These are phyloP conservation scores for Pachypanchax playfairii DNA, from an alignment of 2,113 vertebrate genomes.

Conservation along the genomic window DNA sequence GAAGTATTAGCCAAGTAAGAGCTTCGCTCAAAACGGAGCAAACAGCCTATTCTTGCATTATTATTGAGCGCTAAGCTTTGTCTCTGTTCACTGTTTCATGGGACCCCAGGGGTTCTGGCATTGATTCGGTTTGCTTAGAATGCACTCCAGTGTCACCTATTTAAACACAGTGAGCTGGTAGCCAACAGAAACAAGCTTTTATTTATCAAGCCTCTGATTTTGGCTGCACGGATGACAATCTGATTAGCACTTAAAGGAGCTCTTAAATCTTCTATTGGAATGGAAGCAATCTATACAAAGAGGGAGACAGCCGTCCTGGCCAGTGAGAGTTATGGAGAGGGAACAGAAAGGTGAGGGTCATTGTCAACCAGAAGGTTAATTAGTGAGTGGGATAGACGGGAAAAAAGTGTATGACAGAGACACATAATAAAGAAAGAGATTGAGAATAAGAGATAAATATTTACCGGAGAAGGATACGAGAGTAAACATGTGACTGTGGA, in stretches of 20 bases:
- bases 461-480: conserved; percentile 37
- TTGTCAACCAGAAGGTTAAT: conserved; percentile 63
- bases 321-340: conserved; percentile 54
- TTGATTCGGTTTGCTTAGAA: conserved; percentile 74
- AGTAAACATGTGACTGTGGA: conserved; percentile 22
- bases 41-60: conserved; percentile 66
- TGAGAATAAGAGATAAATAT: conserved; percentile 22
- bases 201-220: conserved; percentile 77
- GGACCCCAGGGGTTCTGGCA: conserved; percentile 76
- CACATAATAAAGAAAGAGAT: conserved; percentile 11
- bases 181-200: conserved; percentile 73
- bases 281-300: conserved; percentile 53
- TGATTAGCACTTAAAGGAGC: conserved; percentile 78
- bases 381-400: conserved; percentile 38
- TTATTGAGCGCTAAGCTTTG: conserved; percentile 76
- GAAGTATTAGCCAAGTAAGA: conserved; percentile 50
- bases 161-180: conserved; percentile 68
- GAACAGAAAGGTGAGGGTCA: conserved; percentile 54
- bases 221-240: conserved; percentile 75
- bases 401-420: conserved; percentile 34
- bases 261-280: conserved; percentile 69
- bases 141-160: conserved; percentile 77
- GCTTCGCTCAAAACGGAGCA: conserved; percentile 64
- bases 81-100: conserved; percentile 74
- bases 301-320: conserved; percentile 33